Percentiles rank a stretch among this genome's conserved stretches.
phyloP scores from a whole-genome alignment of 2,888 invertebrate species.

The Trichogramma evanescens region DNA sequence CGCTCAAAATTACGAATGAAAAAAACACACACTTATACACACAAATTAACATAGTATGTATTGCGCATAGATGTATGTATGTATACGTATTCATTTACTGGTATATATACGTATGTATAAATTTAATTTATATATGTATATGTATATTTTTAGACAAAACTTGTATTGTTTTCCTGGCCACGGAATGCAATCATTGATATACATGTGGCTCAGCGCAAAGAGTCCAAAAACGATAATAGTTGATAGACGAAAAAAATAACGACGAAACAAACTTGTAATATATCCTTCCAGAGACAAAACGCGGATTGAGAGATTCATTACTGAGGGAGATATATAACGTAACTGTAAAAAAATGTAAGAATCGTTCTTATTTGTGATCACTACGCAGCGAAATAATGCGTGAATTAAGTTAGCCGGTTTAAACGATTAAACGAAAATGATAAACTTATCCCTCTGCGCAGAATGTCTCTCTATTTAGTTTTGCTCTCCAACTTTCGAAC shows the following conservation, averaged over 20 bases:
- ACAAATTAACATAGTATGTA: too few relatives aligned
- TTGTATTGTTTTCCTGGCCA: constrained; percentile 33
- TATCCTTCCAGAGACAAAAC: constrained; percentile 24
- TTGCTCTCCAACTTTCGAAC: constrained; percentile 22
- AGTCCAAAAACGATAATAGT: constrained; percentile 14
- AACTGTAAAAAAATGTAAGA: constrained; percentile 25
- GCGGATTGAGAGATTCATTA: constrained; percentile 23
- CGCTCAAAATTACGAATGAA: too few relatives aligned
- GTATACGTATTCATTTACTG: too few relatives aligned
- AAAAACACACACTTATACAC: too few relatives aligned
- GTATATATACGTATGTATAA: constrained; percentile 22
- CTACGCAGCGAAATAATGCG: constrained; percentile 23
- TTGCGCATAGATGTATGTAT: too few relatives aligned
- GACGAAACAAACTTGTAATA: constrained; percentile 11
- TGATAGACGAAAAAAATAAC: constrained; percentile 1
- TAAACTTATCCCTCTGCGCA: constrained; percentile 13
- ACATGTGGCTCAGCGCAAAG: constrained; percentile 17
- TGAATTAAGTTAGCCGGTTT: constrained; percentile 12
- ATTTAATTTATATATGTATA: constrained; percentile 19
- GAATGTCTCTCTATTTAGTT: constrained; percentile 22
- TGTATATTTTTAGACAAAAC: constrained; percentile 38
- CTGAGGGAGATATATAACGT: constrained; percentile 21
- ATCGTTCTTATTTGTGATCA: constrained; percentile 9
- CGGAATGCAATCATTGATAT: constrained; percentile 16
- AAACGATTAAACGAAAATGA: constrained; percentile 1